phyloP scores from a whole-genome alignment of 2,113 vertebrate genomes.

The Corythoichthys intestinalis region DNA sequence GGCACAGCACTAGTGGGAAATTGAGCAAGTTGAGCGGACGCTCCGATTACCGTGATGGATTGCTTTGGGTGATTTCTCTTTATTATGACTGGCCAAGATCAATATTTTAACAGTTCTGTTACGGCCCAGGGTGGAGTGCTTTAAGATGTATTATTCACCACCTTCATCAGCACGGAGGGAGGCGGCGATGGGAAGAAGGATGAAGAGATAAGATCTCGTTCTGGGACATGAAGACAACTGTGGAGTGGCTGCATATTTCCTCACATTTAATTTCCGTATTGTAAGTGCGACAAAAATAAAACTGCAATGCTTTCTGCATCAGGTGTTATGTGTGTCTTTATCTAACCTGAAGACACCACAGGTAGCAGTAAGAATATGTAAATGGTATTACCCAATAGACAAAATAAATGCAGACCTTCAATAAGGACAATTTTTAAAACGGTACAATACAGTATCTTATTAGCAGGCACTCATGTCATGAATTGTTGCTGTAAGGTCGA shows the following conservation, averaged over 20 bases:
- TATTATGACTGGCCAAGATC: conserved; percentile 78
- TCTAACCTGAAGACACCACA: neutral
- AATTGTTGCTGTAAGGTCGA: neutral
- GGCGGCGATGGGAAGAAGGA: conserved; percentile 26
- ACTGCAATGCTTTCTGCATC: neutral
- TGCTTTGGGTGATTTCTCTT: conserved; percentile 73
- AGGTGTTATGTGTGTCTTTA: neutral
- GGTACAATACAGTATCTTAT: neutral
- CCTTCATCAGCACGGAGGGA: conserved; percentile 58
- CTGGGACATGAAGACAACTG: conserved; percentile 48
- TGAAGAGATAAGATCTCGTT: conserved; percentile 37
- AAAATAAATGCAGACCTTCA: too few relatives aligned
- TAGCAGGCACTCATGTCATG: neutral
- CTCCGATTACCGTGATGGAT: conserved; percentile 68
- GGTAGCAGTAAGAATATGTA: neutral
- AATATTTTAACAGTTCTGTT: conserved; percentile 77
- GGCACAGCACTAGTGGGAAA: conserved; percentile 52
- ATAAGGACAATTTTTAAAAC: neutral
- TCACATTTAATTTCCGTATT: neutral
- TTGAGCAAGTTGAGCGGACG: conserved; percentile 67
- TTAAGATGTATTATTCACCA: conserved; percentile 76
- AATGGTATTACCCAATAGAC: neutral
- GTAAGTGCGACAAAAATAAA: neutral
- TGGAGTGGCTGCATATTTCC: conserved; percentile 42
- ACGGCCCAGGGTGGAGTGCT: conserved; percentile 68